Percentiles rank a stretch among this genome's conserved stretches.
Conservation (phyloP, 2,113 vertebrate species). For the Equus przewalskii region DNA sequence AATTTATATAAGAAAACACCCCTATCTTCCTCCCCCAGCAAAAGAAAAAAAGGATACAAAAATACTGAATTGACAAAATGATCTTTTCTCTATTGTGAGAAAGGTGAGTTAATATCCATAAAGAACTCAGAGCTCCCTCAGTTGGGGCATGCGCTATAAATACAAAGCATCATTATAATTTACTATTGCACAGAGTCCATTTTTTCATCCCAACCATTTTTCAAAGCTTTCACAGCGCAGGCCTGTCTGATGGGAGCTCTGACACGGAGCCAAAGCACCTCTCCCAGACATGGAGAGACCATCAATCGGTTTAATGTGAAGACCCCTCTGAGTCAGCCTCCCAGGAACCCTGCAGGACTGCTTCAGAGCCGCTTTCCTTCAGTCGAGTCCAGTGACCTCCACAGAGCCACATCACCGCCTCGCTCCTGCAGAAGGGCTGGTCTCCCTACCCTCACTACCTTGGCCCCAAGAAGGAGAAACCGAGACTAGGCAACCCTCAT, state of each 20-base stretch:
- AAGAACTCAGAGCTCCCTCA: background rate
- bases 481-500: background rate
- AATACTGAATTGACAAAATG: conserved; percentile 51
- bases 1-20: conserved; percentile 61
- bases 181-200: conserved; percentile 64
- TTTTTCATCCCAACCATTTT: conserved; percentile 60
- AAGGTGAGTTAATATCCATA: conserved; percentile 45
- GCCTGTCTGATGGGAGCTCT: conserved; percentile 33
- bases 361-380: background rate
- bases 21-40: background rate
- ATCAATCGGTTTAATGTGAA: background rate
- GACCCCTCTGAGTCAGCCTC: background rate
- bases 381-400: background rate
- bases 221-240: background rate
- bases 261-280: background rate
- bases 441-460: background rate
- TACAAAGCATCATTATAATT: conserved; percentile 64
- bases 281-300: background rate
- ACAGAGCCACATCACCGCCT: background rate
- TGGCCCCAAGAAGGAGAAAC: background rate
- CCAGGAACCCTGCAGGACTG: background rate
- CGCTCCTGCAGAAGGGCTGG: no score
- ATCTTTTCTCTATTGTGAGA: conserved; percentile 5
- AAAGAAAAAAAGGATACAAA: background rate
- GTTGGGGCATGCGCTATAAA: conserved; percentile 55